Evolutionary conservation across 2,113 vertebrate species (phyloP), one percentile per base, ranked within the genome.

Genomic region (Alexandromys fortis): DNA sequence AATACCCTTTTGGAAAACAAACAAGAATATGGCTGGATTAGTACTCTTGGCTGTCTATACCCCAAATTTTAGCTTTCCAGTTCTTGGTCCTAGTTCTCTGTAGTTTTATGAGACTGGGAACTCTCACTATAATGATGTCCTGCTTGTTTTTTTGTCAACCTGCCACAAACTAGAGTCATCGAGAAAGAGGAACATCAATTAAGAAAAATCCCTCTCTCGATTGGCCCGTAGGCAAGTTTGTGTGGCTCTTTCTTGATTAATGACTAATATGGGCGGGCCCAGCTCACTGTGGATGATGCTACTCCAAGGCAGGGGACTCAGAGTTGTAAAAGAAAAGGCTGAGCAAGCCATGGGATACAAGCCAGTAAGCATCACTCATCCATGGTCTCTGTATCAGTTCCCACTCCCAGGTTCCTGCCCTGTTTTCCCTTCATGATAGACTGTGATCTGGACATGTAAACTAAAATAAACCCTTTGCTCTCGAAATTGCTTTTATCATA

Each of bases 1-100:
- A 89, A 91, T 68, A 88, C 1, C n/a, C 61, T 90, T 92, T 88
- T 70, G 33, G 7, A 61, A 97, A 95, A 94, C n/a, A 72, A 91
- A 96, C 14, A 14, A 81, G 91, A 16, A 28, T 58, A 35, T 73
- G 65, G 26, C 38, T 89, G 10, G 26, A 87, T 86, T 73, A 91
- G 12, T 47, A 81, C 7, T 33, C 12, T 35, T 24, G 55, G 5
- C 12, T 17, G 26, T 22, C 33, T 26, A 1, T 22, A 11, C 33
- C 10, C 16, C 24, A 89, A 72, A 67, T 24, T 42, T 96, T 82
- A 77, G 76, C 47, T 85, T 93, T 90, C 78, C 19, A 72, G 45
- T 76, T 73, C 68, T 90, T 72, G 47, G 86, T 35, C 55, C n/a
- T 24, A 65, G 78, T 47, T 94, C 49, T 70, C 82, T 72, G 38